These are phyloP conservation scores for Magallana ariakensis DNA, from an alignment of 1,140 invertebrate species.

Conservation along the genomic window DNA sequence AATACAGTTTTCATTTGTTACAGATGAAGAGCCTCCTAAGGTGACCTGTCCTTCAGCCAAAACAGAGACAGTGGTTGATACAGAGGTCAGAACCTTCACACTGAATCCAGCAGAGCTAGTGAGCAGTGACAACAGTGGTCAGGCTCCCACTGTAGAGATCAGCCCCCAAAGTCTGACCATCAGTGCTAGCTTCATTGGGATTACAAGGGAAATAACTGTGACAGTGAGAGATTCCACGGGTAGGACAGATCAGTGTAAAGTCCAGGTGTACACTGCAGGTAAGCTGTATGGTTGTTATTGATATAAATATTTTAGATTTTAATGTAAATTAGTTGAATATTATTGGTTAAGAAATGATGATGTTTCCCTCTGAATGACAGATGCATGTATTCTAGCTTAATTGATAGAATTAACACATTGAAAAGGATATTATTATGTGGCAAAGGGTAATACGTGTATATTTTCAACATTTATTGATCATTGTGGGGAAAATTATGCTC, in stretches of 20 bases:
- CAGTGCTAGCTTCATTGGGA: background rate
- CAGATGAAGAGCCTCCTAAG: constrained; percentile 43
- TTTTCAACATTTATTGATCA: too few species aligned
- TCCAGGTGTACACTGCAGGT: constrained; percentile 33
- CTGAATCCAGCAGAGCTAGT: background rate
- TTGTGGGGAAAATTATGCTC: too few species aligned
- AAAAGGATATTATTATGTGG: too few species aligned
- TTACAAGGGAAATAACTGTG: background rate
- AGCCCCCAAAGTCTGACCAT: background rate
- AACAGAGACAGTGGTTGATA: background rate
- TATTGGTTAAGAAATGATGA: background rate
- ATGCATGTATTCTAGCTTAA: too few species aligned
- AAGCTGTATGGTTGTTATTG: constrained; percentile 5
- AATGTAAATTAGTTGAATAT: background rate
- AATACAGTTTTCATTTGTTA: background rate
- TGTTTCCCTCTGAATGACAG: background rate
- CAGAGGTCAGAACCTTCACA: constrained; percentile 13
- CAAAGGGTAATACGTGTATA: too few species aligned
- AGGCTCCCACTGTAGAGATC: background rate
- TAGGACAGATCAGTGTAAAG: constrained; percentile 9
- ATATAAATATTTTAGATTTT: background rate
- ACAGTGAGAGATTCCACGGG: constrained; percentile 27
- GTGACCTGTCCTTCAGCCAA: constrained; percentile 38
- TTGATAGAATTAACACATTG: too few species aligned
- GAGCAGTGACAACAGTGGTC: background rate